Conservation (phyloP, 1,140 invertebrate species). For the Euura lappo region DNA sequence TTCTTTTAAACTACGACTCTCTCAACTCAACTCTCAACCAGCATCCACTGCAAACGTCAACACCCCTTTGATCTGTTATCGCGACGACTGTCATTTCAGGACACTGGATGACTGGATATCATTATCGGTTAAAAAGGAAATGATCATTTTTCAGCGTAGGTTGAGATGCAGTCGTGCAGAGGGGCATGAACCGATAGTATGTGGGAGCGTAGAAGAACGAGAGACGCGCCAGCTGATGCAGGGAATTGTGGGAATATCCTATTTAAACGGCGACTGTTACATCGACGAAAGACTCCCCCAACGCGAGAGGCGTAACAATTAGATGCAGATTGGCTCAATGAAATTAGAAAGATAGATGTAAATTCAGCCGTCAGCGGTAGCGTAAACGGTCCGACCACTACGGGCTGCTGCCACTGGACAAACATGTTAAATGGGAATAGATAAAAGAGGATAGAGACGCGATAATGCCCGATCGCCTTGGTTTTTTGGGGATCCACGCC, state of each 20-base stretch:
- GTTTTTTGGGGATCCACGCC: no score
- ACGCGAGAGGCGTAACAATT: conserved; percentile 40
- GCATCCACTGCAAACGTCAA: no score
- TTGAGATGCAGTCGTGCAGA: no score
- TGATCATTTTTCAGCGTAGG: no score
- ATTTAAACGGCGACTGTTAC: conserved; percentile 5
- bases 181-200: not conserved
- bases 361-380: conserved; percentile 39
- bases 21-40: no score
- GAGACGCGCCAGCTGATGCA: conserved; percentile 1
- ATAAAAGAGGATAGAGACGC: not conserved
- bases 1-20: no score
- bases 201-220: not conserved
- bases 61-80: no score
- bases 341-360: conserved; percentile 53
- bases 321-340: conserved; percentile 48
- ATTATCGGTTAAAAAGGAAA: no score
- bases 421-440: not conserved
- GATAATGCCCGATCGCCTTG: not conserved
- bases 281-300: not conserved
- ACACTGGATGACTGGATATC: no score
- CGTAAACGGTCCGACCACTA: not conserved
- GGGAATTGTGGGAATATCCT: conserved; percentile 3
- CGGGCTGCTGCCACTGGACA: not conserved
- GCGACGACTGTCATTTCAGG: no score